Conservation (phyloP, 2,113 vertebrate genomes). For the Mormyrus lacerda region DNA sequence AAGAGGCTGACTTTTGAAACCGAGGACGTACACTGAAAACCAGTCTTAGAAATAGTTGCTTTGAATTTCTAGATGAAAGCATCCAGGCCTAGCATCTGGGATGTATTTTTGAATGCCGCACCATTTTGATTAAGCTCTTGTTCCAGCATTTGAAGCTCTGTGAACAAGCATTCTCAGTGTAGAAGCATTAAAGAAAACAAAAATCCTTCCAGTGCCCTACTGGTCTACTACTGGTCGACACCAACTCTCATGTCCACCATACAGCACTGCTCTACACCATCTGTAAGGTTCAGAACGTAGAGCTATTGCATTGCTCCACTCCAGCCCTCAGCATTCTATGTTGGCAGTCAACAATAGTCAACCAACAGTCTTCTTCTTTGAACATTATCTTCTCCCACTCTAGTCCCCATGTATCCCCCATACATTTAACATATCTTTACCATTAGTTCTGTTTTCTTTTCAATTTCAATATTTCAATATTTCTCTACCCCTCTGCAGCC, state of each 20-base stretch:
- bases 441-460: not conserved
- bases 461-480: not conserved
- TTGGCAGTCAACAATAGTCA: not conserved
- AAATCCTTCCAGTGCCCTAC: not conserved
- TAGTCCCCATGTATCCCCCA: not conserved
- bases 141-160: not conserved
- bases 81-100: not conserved
- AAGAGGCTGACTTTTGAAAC: conserved; percentile 2
- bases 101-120: conserved; percentile 5
- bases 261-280: not conserved
- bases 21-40: not conserved
- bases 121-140: not conserved
- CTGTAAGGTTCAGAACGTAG: not conserved
- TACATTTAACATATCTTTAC: not conserved
- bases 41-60: conserved; percentile 2
- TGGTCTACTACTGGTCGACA: not conserved
- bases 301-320: not conserved
- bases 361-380: not conserved
- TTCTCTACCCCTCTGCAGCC: not conserved
- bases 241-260: not conserved
- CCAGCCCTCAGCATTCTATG: not conserved
- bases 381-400: not conserved
- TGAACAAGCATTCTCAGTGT: not conserved
- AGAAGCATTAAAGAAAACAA: not conserved
- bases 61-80: conserved; percentile 15